A percentile compares a stretch with the other conserved stretches of the same genome.
Conservation (phyloP, 2,797 vertebrate species). For the Centroberyx gerrardi region DNA sequence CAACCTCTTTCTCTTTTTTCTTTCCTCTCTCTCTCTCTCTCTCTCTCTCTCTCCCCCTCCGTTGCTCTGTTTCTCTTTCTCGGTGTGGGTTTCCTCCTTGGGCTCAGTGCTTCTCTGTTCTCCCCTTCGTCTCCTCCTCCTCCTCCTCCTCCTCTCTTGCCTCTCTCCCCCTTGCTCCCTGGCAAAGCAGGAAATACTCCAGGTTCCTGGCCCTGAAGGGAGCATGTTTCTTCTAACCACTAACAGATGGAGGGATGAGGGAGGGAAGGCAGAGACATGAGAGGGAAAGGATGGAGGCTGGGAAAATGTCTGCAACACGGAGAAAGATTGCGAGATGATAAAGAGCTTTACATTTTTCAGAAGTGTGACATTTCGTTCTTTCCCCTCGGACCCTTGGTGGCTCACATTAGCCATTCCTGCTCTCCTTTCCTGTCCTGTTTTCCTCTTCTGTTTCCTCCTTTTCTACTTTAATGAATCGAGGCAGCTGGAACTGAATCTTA, state of each 20-base stretch:
- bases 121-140: conserved; percentile 18
- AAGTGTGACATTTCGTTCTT: conserved; percentile 13
- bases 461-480: conserved; percentile 36
- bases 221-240: conserved; percentile 80
- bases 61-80: conserved; percentile 57
- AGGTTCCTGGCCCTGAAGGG: conserved; percentile 82
- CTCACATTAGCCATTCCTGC: background rate
- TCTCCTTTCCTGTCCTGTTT: conserved; percentile 12
- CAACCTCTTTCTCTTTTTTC: conserved; percentile 41
- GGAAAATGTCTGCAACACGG: conserved; percentile 26
- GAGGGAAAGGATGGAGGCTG: conserved; percentile 31
- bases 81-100: conserved; percentile 55
- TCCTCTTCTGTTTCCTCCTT: conserved; percentile 8
- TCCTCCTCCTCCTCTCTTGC: conserved; percentile 33
- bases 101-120: conserved; percentile 64
- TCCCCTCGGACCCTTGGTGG: background rate
- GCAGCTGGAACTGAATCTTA: conserved; percentile 37
- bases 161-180: conserved; percentile 49
- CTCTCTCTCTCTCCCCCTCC: conserved; percentile 7
- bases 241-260: conserved; percentile 81
- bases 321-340: conserved; percentile 16
- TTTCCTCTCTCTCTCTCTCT: conserved; percentile 7
- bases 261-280: conserved; percentile 46
- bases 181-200: conserved; percentile 81
- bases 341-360: conserved; percentile 32